phyloP scores from a whole-genome alignment of 1,140 invertebrate genomes.

The Fopius arisanus region DNA sequence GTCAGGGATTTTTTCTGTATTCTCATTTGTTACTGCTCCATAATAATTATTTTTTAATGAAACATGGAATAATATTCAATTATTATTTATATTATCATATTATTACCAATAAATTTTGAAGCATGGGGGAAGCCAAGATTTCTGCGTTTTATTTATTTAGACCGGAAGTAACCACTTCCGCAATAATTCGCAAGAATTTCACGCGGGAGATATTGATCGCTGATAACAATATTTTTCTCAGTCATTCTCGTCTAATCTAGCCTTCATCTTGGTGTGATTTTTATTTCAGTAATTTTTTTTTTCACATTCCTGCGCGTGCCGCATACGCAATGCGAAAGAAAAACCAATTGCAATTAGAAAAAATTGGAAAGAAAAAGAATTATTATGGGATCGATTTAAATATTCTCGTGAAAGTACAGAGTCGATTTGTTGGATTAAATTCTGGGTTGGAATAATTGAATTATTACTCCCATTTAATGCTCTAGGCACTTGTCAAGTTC shows the following conservation, averaged over 20 bases:
- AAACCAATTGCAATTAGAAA: neutral
- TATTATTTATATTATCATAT: no score
- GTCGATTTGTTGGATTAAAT: neutral
- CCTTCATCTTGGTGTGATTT: conserved; percentile 17
- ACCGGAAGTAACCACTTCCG: conserved; percentile 21
- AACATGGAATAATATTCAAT: no score
- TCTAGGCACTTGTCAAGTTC: neutral
- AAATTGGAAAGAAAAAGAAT: neutral
- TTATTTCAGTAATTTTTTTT: no score
- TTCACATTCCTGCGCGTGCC: neutral
- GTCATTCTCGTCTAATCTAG: conserved; percentile 22
- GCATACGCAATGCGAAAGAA: no score
- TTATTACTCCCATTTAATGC: neutral
- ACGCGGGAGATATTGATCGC: conserved; percentile 14
- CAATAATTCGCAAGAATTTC: conserved; percentile 18
- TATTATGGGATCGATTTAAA: neutral
- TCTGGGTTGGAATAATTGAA: neutral
- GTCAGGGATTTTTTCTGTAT: no score
- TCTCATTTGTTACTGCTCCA: no score
- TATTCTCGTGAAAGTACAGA: neutral
- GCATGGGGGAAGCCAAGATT: neutral
- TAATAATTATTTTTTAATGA: no score
- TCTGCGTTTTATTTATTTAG: neutral
- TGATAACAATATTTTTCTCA: conserved; percentile 19
- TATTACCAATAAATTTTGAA: neutral